These are phyloP conservation scores for Oceanodroma tethys DNA, from an alignment of 2,113 vertebrate genomes.

Conservation along the genomic window DNA sequence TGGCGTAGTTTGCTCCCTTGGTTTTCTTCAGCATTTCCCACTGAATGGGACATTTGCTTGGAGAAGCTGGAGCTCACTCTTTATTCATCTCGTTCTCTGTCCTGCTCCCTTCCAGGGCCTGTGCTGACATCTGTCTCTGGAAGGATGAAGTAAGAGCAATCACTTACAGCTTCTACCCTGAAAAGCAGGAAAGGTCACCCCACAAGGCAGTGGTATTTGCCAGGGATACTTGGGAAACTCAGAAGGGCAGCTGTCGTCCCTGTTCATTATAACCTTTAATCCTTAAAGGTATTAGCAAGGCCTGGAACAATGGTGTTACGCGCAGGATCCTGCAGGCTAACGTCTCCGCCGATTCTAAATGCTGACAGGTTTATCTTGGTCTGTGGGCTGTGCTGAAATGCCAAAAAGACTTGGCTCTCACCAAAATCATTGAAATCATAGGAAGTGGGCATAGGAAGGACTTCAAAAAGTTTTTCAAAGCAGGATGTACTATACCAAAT, in stretches of 20 bases:
- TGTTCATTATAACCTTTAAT: neutral
- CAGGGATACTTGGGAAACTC: neutral
- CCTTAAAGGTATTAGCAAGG: slow-evolving; percentile 13
- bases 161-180: neutral
- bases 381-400: neutral
- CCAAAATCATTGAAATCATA: neutral
- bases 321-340: neutral
- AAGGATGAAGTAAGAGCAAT: neutral
- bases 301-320: slow-evolving; percentile 6
- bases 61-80: neutral
- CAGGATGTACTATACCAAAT: neutral
- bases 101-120: neutral
- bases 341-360: neutral
- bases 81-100: neutral
- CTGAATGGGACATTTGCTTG: neutral
- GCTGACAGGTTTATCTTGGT: neutral
- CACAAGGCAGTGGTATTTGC: neutral
- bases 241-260: neutral
- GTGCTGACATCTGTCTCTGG: neutral
- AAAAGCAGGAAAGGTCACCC: neutral
- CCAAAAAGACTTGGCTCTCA: neutral
- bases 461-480: neutral
- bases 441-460: neutral
- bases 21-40: neutral
- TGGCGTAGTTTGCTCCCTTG: neutral